phyloP scores from a whole-genome alignment of 1,140 invertebrate species.

The Littorina saxatilis region DNA sequence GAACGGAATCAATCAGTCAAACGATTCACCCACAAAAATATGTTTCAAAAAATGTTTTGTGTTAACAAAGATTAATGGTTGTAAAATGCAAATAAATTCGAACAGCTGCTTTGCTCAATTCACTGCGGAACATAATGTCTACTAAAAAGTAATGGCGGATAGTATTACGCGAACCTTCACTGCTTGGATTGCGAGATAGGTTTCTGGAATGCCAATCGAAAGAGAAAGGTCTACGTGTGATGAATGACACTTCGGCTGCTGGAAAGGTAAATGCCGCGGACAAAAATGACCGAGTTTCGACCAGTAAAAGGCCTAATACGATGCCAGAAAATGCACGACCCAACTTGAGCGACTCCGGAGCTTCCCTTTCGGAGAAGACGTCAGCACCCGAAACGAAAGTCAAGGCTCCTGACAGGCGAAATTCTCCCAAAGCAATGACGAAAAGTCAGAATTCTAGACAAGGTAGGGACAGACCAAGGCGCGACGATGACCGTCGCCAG shows the following conservation, averaged over 20 bases:
- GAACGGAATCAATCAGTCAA: too few relatives aligned
- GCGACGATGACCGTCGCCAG: slow-evolving; percentile 28
- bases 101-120: slow-evolving; percentile 1
- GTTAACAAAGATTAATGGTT: too few relatives aligned
- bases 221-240: slow-evolving; percentile 32
- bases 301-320: slow-evolving; percentile 27
- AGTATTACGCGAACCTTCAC: slow-evolving; percentile 8
- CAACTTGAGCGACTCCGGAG: slow-evolving; percentile 43
- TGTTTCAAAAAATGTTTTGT: too few relatives aligned
- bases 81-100: background rate
- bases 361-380: slow-evolving; percentile 23
- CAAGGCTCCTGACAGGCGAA: background rate
- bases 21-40: too few relatives aligned
- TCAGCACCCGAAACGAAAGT: slow-evolving; percentile 31
- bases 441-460: slow-evolving; percentile 8
- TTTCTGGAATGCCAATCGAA: background rate
- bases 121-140: background rate
- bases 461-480: slow-evolving; percentile 19
- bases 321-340: slow-evolving; percentile 36
- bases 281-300: slow-evolving; percentile 34
- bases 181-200: slow-evolving; percentile 26
- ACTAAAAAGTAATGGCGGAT: slow-evolving; percentile 45
- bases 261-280: slow-evolving; percentile 31
- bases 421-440: slow-evolving; percentile 7
- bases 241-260: slow-evolving; percentile 42